Base-by-base conservation (phyloP, 2,888 invertebrate genomes). In the Plagodis pulveraria region DNA sequence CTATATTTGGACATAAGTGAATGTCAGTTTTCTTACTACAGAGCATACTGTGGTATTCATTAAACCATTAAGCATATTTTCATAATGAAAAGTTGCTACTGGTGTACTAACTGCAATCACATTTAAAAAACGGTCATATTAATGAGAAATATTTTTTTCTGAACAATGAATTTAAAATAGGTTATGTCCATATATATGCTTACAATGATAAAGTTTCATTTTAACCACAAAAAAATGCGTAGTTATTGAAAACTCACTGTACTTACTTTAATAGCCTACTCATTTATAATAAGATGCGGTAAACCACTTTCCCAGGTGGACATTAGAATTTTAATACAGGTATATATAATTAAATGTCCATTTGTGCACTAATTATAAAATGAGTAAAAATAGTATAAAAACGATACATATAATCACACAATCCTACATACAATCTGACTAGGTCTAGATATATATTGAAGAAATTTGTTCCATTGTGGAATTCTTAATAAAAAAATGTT, bases 401-500 rank as follows among this genome's bases (percentile, higher is more conserved):
- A 73, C 79, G 77, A 69, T 68, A 72, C 78, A 75, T 80, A 83
- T 74, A 70, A 50, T 65, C 60, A 60, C 62, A 81, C 81, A 84
- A 81, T 67, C 67, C 73, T 84, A 86, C 81, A 80, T 84, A 84
- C 80, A 84, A 85, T 84, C 85, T 84, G 86, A 84, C 72, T 90
- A 91, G 86, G 82, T 86, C 89, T 89, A 89, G 86, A 82, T 81
- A 83, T 80, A 86, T 86, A 89, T 86, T 86, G 84, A 89, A 81
- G 79, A 86, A 83, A 88, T 87, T 91, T 89, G 87, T 89, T 90
- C 91, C 91, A 84, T 81, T 90, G 92, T 91, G 93, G 91, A 91
- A 91, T 91, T 92, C 92, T 91, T 91, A 92, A 92, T 92, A 92
- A 93, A 93, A 91, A 93, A 93, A 91, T 93, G 93, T 93, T 93